A percentile compares a stretch with the other conserved stretches of the same genome.
phyloP scores from a whole-genome alignment of 2,113 vertebrate species.

The Cyprinodon variegatus region DNA sequence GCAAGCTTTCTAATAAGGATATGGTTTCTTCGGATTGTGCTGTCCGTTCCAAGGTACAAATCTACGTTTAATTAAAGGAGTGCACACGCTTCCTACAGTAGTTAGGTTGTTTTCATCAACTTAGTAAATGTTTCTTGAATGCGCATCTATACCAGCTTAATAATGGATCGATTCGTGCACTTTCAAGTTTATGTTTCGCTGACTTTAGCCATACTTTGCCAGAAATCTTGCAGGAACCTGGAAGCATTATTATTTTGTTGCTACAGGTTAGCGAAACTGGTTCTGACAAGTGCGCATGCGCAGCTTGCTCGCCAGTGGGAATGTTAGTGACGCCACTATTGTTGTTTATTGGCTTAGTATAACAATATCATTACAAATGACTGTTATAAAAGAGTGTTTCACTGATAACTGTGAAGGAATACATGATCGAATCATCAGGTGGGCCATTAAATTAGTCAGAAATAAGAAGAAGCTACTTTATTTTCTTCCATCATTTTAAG shows the following conservation, averaged over 20 bases:
- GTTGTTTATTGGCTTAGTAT: too few species aligned
- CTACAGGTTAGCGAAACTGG: conserved; percentile 11
- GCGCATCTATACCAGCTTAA: background rate
- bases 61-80: conserved; percentile 8
- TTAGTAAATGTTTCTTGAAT: background rate
- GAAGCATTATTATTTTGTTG: conserved; percentile 38
- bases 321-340: background rate
- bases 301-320: conserved; percentile 32
- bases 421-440: too few species aligned
- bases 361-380: too few species aligned
- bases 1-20: conserved; percentile 23
- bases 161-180: background rate
- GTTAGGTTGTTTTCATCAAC: background rate
- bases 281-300: conserved; percentile 58
- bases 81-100: conserved; percentile 27
- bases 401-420: too few species aligned
- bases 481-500: too few species aligned
- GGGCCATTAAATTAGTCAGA: too few species aligned
- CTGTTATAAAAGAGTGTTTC: too few species aligned
- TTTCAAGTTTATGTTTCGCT: background rate
- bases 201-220: background rate
- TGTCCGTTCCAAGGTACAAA: conserved; percentile 58
- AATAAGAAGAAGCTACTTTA: too few species aligned
- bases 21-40: conserved; percentile 61
- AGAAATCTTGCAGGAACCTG: background rate